Conservation (phyloP, 2,888 invertebrate species). For the Watsonalla cultraria region DNA sequence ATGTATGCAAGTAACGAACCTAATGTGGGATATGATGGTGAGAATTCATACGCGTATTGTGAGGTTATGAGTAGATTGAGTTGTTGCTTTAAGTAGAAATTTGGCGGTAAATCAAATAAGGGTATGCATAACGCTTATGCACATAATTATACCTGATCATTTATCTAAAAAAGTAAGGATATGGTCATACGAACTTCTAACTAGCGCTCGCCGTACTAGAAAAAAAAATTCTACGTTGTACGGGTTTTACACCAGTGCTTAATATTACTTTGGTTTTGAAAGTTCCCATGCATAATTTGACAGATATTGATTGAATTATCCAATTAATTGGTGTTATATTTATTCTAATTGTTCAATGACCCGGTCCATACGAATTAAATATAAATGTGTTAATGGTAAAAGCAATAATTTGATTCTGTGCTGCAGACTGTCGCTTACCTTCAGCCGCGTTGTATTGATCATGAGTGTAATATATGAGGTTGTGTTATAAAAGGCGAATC, state of each 20-base stretch:
- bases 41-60: constrained; percentile 37
- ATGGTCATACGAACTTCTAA: too few species aligned
- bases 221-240: too few species aligned
- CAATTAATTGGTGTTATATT: too few species aligned
- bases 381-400: constrained; percentile 14
- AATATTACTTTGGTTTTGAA: too few species aligned
- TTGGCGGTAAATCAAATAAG: constrained; percentile 50
- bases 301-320: too few species aligned
- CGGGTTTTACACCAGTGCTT: too few species aligned
- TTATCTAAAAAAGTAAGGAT: too few species aligned
- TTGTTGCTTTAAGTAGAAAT: constrained; percentile 63
- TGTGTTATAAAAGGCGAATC: constrained; percentile 49
- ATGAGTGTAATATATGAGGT: constrained; percentile 14
- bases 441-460: constrained; percentile 26
- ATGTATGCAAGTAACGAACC: constrained; percentile 52
- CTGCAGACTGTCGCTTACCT: constrained; percentile 52
- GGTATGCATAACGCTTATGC: constrained; percentile 58
- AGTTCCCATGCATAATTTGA: too few species aligned
- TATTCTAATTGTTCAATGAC: too few species aligned
- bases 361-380: too few species aligned
- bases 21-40: constrained; percentile 40
- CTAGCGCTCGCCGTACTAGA: too few species aligned
- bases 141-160: constrained; percentile 19
- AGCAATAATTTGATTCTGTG: constrained; percentile 35
- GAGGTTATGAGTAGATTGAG: constrained; percentile 44